Percentiles rank a stretch among this genome's conserved stretches.
Conservation (phyloP, 1,140 invertebrate species). For the Choristoneura fumiferana region DNA sequence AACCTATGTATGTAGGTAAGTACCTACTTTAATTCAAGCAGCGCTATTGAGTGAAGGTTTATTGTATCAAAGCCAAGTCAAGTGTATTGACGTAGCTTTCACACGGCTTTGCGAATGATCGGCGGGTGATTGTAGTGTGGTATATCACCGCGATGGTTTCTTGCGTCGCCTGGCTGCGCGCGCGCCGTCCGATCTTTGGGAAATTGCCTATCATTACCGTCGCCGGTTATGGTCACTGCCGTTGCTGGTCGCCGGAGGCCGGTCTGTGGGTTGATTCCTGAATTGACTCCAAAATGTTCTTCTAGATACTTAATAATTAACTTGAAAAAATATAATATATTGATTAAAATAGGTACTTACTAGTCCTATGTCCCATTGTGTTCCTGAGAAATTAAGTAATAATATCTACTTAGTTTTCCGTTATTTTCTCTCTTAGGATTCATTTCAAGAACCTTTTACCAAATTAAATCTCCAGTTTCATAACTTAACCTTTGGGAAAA, state of each 20-base stretch:
- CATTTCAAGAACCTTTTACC: no score
- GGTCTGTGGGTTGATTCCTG: neutral
- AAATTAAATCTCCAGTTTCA: no score
- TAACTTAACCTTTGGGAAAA: no score
- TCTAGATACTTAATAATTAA: neutral
- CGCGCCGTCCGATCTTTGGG: conserved; percentile 29
- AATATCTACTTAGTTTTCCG: no score
- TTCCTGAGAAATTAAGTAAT: no score
- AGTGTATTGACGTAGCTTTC: neutral
- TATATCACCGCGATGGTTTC: conserved; percentile 1
- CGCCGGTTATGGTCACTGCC: conserved; percentile 39
- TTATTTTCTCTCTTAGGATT: no score
- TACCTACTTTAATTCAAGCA: no score
- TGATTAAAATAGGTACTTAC: no score
- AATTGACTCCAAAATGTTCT: neutral
- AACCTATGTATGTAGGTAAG: no score
- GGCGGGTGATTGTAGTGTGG: conserved; percentile 4
- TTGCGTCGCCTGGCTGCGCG: neutral
- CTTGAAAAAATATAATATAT: neutral
- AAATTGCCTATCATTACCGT: conserved; percentile 52
- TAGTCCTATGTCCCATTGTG: no score
- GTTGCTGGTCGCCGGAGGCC: neutral
- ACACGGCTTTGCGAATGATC: neutral
- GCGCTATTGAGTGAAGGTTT: neutral
- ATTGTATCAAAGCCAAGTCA: conserved; percentile 1